phyloP scores from a whole-genome alignment of 2,113 vertebrate genomes.

The Phrynocephalus versicolor region DNA sequence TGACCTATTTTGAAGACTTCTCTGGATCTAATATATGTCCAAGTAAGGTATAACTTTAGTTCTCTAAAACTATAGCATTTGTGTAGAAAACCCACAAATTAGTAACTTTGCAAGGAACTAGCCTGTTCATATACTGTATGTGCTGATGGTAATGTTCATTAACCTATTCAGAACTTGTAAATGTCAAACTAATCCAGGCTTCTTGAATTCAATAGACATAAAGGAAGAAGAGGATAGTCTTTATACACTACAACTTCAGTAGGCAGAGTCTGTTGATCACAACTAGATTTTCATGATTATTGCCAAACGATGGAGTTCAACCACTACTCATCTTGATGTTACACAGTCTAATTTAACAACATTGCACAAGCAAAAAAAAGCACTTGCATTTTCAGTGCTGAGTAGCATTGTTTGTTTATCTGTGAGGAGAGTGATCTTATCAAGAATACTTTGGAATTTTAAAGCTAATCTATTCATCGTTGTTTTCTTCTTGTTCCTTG shows the following conservation, averaged over 20 bases:
- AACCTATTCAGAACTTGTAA: not conserved
- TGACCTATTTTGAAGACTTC: not conserved
- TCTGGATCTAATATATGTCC: not conserved
- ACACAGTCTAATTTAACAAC: too few species aligned
- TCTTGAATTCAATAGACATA: not conserved
- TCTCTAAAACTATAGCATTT: not conserved
- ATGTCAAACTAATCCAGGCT: not conserved
- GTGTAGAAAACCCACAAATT: not conserved
- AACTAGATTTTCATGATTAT: not conserved
- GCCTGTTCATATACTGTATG: not conserved
- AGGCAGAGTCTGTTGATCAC: not conserved
- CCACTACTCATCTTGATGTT: not conserved
- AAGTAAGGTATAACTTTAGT: not conserved
- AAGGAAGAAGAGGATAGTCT: not conserved
- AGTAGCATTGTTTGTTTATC: not conserved
- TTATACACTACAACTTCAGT: not conserved
- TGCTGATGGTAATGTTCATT: not conserved
- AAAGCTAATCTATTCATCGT: slow-evolving; percentile 17
- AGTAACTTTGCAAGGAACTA: not conserved
- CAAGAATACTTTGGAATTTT: not conserved
- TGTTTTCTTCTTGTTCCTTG: not conserved
- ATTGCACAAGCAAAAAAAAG: not conserved
- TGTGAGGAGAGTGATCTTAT: not conserved
- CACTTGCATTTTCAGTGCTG: not conserved
- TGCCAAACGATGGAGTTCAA: not conserved